Conservation (phyloP, 2,113 vertebrate genomes). For the Aptenodytes forsteri region DNA sequence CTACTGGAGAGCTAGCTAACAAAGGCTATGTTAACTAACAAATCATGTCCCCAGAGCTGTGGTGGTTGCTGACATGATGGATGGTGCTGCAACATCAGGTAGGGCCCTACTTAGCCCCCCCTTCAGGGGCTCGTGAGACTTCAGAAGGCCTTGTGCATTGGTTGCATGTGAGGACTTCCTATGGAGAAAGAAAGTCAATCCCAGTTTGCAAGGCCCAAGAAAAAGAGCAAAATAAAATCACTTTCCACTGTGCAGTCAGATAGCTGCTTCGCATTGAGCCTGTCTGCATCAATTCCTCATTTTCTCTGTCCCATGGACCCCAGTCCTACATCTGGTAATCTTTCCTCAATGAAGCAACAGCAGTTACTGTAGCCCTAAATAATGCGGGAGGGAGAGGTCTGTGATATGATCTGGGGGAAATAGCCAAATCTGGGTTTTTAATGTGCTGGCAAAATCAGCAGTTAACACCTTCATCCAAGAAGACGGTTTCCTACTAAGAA, state of each 20-base stretch:
- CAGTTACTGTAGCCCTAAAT: neutral
- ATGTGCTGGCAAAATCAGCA: neutral
- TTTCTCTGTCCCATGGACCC: neutral
- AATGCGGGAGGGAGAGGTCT: neutral
- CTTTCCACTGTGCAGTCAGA: neutral
- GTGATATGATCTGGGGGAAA: neutral
- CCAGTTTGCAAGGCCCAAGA: neutral
- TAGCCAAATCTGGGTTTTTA: neutral
- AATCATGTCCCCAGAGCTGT: neutral
- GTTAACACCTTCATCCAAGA: neutral
- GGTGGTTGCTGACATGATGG: constrained; percentile 29
- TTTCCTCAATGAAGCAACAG: neutral
- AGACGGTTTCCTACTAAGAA: neutral
- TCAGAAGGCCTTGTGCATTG: neutral
- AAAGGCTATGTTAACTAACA: constrained; percentile 21
- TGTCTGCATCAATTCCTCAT: neutral
- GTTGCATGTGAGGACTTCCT: neutral
- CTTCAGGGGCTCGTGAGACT: neutral
- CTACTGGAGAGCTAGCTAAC: neutral
- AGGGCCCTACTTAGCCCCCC: neutral
- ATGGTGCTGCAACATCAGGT: constrained; percentile 27
- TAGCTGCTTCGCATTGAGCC: neutral
- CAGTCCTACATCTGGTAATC: neutral
- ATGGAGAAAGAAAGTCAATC: neutral
- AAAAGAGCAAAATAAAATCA: neutral